A percentile compares a stretch with the other conserved stretches of the same genome.
Conservation (phyloP, 2,113 vertebrate genomes). For the Chinchilla lanigera region DNA sequence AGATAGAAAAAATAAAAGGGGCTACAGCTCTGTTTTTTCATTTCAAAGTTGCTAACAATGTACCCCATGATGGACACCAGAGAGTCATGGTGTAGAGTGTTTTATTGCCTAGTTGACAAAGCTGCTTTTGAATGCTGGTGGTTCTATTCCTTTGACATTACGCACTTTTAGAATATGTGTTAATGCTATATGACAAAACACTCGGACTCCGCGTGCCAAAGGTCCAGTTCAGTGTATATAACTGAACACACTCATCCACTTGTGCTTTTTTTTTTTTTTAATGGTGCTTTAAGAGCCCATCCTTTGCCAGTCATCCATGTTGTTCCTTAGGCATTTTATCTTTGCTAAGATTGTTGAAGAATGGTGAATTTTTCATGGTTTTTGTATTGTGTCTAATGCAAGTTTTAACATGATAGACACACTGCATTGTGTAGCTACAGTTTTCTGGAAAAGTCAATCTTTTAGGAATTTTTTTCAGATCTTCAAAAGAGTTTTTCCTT, state of each 20-base stretch:
- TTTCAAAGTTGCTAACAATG: conserved; percentile 76
- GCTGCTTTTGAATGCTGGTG: too few species aligned
- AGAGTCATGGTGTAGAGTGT: conserved; percentile 57
- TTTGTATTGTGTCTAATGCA: conserved; percentile 80
- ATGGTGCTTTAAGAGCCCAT: conserved; percentile 74
- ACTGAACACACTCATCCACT: conserved; percentile 55
- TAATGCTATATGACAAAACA: too few species aligned
- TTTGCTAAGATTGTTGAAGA: conserved; percentile 80
- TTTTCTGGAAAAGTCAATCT: too few species aligned
- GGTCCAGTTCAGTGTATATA: too few species aligned
- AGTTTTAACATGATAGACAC: conserved; percentile 82
- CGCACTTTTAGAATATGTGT: too few species aligned
- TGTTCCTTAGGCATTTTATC: conserved; percentile 76
- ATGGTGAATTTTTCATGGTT: conserved; percentile 79
- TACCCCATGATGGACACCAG: conserved; percentile 58
- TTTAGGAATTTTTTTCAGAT: too few species aligned
- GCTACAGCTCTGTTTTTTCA: not conserved
- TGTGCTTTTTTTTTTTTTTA: conserved; percentile 51
- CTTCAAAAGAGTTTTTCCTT: too few species aligned
- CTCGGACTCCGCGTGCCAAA: too few species aligned
- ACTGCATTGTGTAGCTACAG: conserved; percentile 74
- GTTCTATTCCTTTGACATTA: too few species aligned
- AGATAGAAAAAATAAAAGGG: too few species aligned
- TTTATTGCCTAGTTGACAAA: too few species aligned
- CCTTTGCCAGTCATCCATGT: conserved; percentile 62